Conservation (phyloP, 2,888 invertebrate species). For the Eupsilia transversa region DNA sequence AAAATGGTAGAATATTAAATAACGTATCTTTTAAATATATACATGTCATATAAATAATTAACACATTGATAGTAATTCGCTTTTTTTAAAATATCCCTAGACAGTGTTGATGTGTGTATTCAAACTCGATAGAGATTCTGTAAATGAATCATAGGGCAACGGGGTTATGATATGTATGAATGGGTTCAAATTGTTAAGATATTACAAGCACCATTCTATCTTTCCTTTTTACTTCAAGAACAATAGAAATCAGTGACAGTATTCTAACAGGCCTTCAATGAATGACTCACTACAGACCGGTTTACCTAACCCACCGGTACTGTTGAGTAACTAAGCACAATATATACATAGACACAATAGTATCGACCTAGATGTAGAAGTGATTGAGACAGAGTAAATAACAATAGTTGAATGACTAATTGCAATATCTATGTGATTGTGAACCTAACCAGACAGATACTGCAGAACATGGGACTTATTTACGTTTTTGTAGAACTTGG, state of each 20-base stretch:
- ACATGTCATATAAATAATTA: too few species aligned
- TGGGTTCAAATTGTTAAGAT: not conserved
- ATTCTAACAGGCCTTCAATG: constrained; percentile 39
- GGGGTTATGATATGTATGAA: not conserved
- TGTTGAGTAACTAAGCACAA: constrained; percentile 42
- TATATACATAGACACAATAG: constrained; percentile 33
- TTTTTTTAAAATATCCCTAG: too few species aligned
- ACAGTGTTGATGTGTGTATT: too few species aligned
- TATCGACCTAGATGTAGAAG: constrained; percentile 48
- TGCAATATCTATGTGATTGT: constrained; percentile 6
- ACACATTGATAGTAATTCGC: too few species aligned
- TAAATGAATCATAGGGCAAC: not conserved
- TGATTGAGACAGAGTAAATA: constrained; percentile 35
- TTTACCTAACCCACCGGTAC: constrained; percentile 42
- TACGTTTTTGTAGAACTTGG: too few species aligned
- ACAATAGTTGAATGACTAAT: constrained; percentile 38
- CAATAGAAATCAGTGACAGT: constrained; percentile 29
- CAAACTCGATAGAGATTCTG: not conserved
- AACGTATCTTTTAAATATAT: too few species aligned
- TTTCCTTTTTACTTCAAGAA: constrained; percentile 18
- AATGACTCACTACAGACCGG: constrained; percentile 53
- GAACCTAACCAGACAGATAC: not conserved
- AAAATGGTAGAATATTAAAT: too few species aligned
- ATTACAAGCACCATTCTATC: not conserved
- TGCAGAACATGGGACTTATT: not conserved